Conservation (phyloP, 1,140 invertebrate species). For the Papilio helenus region DNA sequence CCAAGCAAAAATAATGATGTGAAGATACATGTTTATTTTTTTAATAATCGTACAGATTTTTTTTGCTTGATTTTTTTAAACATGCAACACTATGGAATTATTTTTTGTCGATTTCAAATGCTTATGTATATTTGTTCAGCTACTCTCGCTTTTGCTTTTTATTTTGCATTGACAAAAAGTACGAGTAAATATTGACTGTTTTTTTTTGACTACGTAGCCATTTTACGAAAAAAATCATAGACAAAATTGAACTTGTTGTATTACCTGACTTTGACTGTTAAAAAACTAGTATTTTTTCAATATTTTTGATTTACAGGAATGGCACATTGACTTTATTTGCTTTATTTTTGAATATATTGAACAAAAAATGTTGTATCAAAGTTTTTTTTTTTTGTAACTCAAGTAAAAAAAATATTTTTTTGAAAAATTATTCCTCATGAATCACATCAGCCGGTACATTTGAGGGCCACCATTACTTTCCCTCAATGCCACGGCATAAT, state of each 20-base stretch:
- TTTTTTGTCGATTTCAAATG: background rate
- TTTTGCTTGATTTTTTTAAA: background rate
- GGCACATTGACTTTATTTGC: background rate
- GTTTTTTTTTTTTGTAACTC: conserved; percentile 34
- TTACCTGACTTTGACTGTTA: background rate
- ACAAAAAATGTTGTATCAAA: conserved; percentile 2
- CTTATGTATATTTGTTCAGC: conserved; percentile 3
- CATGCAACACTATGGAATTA: background rate
- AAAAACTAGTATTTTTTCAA: background rate
- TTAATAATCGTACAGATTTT: background rate
- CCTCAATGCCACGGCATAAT: conserved; percentile 56
- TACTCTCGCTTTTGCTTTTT: background rate
- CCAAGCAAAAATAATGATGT: background rate
- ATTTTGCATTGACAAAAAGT: background rate
- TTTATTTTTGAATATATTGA: background rate
- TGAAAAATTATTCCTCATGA: conserved; percentile 5
- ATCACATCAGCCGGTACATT: conserved; percentile 28
- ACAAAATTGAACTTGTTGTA: background rate
- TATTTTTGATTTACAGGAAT: background rate
- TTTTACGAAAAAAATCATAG: background rate
- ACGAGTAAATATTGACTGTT: background rate
- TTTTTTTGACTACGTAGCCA: background rate
- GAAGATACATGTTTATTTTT: too few relatives aligned
- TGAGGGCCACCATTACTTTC: conserved; percentile 23
- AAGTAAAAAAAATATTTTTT: conserved; percentile 40